phyloP scores from a whole-genome alignment of 2,113 vertebrate genomes.

The Romanogobio albipinnatus region DNA sequence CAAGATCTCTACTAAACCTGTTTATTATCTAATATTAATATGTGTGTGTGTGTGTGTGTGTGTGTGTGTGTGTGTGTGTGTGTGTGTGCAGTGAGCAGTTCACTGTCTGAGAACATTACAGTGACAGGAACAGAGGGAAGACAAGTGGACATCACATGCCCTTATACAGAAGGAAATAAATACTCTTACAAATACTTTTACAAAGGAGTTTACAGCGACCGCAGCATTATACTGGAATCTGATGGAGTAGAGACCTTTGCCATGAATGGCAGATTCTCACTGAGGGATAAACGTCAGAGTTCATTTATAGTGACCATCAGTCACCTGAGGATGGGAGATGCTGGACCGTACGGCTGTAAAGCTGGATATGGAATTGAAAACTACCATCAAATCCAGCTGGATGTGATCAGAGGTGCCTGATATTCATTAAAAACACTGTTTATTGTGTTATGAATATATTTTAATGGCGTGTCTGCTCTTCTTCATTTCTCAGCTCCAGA shows the following conservation, averaged over 20 bases:
- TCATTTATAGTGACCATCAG: slow-evolving; percentile 14
- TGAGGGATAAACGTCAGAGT: slow-evolving; percentile 7
- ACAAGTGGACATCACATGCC: neutral
- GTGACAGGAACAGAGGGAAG: neutral
- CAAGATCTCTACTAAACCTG: too few relatives aligned
- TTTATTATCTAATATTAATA: too few relatives aligned
- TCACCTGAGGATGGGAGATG: neutral
- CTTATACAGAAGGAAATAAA: neutral
- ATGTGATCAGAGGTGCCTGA: neutral
- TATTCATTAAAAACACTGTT: neutral
- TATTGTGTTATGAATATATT: neutral
- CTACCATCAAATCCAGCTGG: neutral
- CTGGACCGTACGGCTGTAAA: slow-evolving; percentile 1
- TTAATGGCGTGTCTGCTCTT: neutral
- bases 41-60: too few relatives aligned
- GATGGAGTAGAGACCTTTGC: neutral
- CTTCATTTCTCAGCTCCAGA: neutral
- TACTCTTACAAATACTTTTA: slow-evolving; percentile 21
- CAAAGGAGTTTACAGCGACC: neutral
- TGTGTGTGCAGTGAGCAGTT: neutral
- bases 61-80: neutral
- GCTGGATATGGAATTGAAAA: neutral
- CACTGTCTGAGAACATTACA: neutral
- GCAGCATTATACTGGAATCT: neutral
- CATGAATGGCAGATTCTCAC: neutral